A percentile compares a stretch with the other conserved stretches of the same genome.
Evolutionary conservation across 2,113 vertebrate genomes (phyloP).

Genomic region (Petaurus breviceps): DNA sequence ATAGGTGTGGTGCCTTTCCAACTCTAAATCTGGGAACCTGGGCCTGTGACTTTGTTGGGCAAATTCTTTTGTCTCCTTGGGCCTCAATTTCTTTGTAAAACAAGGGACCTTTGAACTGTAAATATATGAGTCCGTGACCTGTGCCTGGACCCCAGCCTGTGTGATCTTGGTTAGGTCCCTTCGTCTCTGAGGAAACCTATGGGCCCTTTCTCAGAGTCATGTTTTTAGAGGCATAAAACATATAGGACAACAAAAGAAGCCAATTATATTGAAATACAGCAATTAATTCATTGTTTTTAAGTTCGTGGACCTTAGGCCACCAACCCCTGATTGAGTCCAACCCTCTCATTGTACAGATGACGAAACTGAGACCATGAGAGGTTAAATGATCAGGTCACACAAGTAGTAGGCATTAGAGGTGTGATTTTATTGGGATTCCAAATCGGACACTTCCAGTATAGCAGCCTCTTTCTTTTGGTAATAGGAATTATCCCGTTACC

Average conservation of each 20-base stretch:
- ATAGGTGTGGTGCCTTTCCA: not conserved
- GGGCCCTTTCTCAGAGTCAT: not conserved
- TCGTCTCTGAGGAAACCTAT: not conserved
- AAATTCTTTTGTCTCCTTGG: not conserved
- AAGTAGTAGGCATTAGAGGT: not conserved
- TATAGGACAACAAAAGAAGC: not conserved
- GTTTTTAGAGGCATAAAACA: not conserved
- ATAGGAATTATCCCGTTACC: not conserved
- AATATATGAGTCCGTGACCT: too few species aligned
- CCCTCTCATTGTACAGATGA: not conserved
- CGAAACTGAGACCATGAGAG: not conserved
- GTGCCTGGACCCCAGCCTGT: too few species aligned
- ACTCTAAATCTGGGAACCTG: not conserved
- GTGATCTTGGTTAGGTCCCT: too few species aligned
- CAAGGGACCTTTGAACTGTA: not conserved
- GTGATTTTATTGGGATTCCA: not conserved
- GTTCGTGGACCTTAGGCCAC: not conserved
- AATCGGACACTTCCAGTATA: not conserved
- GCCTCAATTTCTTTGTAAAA: not conserved
- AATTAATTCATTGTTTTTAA: not conserved
- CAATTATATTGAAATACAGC: not conserved
- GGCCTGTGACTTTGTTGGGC: not conserved
- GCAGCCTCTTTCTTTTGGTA: not conserved
- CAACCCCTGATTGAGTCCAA: not conserved
- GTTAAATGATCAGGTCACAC: not conserved